Evolutionary conservation across 2,113 vertebrate genomes (phyloP).

Genomic region (Formicarius rufipectus): DNA sequence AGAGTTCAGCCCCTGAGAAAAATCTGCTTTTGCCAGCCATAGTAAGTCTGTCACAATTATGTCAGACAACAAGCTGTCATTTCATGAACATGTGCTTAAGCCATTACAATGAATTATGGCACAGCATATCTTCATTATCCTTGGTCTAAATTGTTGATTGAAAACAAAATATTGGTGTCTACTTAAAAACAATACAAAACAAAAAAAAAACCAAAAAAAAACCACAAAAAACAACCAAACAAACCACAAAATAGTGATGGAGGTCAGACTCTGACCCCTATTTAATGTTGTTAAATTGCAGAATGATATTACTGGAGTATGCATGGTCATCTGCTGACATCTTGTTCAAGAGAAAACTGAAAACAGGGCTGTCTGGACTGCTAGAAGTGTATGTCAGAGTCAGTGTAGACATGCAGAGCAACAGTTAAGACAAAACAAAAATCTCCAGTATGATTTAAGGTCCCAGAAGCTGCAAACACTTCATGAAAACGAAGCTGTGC

Average conservation of each 20-base stretch:
- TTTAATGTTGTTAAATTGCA: slow-evolving; percentile 28
- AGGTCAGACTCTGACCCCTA: neutral
- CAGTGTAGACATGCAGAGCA: neutral
- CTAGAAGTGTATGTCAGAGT: neutral
- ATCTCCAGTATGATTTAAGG: neutral
- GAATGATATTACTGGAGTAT: neutral
- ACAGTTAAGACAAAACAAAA: neutral
- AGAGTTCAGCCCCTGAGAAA: neutral
- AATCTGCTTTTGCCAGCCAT: neutral
- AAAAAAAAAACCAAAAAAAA: too few species aligned
- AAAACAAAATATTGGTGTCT: slow-evolving; percentile 35
- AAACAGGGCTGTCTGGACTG: neutral
- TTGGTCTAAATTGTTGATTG: neutral
- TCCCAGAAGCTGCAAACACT: neutral
- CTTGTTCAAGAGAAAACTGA: neutral
- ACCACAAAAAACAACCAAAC: too few species aligned
- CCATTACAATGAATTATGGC: slow-evolving; percentile 19
- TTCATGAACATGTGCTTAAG: slow-evolving; percentile 5
- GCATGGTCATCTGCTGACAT: slow-evolving; percentile 17
- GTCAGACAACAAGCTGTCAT: slow-evolving; percentile 16
- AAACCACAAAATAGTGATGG: neutral
- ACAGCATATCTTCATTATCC: neutral
- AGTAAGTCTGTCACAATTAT: neutral
- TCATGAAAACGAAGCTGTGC: neutral
- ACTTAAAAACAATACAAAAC: too few species aligned